A percentile compares a stretch with the other conserved stretches of the same genome.
phyloP scores from a whole-genome alignment of 1,140 invertebrate species.

The Lordiphosa collinella region DNA sequence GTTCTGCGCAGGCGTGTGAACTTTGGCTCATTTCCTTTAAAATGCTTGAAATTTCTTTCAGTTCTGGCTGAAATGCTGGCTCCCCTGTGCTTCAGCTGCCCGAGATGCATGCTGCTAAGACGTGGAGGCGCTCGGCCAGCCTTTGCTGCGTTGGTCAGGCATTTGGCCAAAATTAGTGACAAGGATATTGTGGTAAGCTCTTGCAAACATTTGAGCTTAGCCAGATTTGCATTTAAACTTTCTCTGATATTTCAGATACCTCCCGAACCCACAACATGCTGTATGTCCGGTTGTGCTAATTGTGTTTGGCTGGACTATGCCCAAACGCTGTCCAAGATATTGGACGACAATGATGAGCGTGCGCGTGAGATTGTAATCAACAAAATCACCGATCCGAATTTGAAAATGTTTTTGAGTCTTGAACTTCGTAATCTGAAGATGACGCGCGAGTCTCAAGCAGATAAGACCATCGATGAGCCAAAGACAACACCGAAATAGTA shows the following conservation, averaged over 20 bases:
- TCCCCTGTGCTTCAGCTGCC: slow-evolving; percentile 89
- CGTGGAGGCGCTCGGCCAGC: slow-evolving; percentile 9
- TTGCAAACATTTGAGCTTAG: slow-evolving; percentile 5
- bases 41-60: slow-evolving; percentile 13
- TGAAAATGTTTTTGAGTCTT: slow-evolving; percentile 88
- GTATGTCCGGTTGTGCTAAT: slow-evolving; percentile 95
- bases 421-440: slow-evolving; percentile 83
- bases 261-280: slow-evolving; percentile 90
- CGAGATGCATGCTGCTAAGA: slow-evolving; percentile 81
- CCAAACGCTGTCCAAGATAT: slow-evolving; percentile 86
- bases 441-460: slow-evolving; percentile 15
- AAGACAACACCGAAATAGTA: slow-evolving; percentile 31
- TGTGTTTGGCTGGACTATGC: slow-evolving; percentile 98
- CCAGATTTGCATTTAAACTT: too few relatives aligned
- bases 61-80: slow-evolving; percentile 80
- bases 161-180: slow-evolving; percentile 19
- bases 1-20: slow-evolving; percentile 55
- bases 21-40: slow-evolving; percentile 42
- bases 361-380: slow-evolving; percentile 87
- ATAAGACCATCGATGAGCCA: slow-evolving; percentile 21
- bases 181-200: slow-evolving; percentile 41
- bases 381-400: slow-evolving; percentile 89
- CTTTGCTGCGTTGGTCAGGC: slow-evolving; percentile 10
- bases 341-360: slow-evolving; percentile 84
- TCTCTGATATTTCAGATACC: slow-evolving; percentile 74